Percentiles rank a stretch among this genome's conserved stretches.
Conservation (phyloP, 2,113 vertebrate species). For the Herpetotheres cachinnans region DNA sequence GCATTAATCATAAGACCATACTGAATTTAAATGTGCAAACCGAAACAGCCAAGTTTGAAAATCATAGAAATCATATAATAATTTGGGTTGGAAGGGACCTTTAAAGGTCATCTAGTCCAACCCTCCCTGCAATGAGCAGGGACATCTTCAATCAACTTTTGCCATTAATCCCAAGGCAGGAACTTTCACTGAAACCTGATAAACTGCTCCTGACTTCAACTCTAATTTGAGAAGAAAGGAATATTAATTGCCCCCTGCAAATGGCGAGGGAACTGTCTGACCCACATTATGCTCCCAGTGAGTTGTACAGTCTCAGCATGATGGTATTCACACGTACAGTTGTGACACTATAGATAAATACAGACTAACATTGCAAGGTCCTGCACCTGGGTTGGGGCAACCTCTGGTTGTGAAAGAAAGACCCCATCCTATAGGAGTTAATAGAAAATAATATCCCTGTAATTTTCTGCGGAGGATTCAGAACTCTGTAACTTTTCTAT, state of each 20-base stretch:
- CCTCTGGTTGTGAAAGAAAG: not conserved
- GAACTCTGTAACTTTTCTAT: not conserved
- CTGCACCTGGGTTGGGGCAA: rapidly evolving
- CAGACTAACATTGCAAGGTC: not conserved
- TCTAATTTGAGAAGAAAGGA: not conserved
- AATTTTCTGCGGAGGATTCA: not conserved
- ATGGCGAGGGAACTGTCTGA: not conserved
- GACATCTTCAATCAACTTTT: not conserved
- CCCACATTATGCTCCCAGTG: not conserved
- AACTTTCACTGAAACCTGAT: not conserved
- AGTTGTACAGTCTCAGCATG: not conserved
- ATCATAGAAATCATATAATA: not conserved
- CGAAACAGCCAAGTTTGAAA: not conserved
- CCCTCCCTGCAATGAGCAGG: not conserved
- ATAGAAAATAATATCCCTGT: not conserved
- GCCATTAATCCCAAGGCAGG: not conserved
- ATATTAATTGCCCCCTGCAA: not conserved
- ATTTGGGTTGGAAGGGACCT: not conserved
- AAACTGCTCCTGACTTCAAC: not conserved
- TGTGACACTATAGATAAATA: not conserved
- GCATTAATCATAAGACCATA: not conserved
- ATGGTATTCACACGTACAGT: not conserved
- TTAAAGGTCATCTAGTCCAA: not conserved
- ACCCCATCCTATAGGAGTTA: not conserved
- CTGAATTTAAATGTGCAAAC: not conserved